Percentiles rank a stretch among this genome's conserved stretches.
Conservation (phyloP, 1,140 invertebrate species). For the Drosophila sp. region DNA sequence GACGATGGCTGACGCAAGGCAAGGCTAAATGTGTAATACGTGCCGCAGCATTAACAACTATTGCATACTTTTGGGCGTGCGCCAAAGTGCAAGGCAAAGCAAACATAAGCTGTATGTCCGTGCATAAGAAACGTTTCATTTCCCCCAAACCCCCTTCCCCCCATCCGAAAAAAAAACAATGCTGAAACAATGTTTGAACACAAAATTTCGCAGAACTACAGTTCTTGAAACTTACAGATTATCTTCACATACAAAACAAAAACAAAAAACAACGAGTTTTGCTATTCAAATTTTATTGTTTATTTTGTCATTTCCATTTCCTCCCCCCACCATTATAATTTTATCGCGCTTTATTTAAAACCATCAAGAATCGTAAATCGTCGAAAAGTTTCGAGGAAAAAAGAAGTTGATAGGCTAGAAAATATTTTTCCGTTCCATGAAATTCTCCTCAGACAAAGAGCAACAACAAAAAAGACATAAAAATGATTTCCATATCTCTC, state of each 20-base stretch:
- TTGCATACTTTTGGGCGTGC: constrained; percentile 8
- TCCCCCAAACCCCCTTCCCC: neutral
- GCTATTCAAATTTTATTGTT: neutral
- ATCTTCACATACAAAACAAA: neutral
- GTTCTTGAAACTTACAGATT: neutral
- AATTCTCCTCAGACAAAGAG: neutral
- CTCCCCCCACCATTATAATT: neutral
- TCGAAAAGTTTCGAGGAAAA: neutral
- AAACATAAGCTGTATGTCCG: neutral
- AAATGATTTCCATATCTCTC: neutral
- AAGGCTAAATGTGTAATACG: constrained; percentile 2
- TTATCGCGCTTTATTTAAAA: too few relatives aligned
- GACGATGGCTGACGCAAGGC: too few relatives aligned
- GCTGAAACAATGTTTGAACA: too few relatives aligned
- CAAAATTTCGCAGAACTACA: constrained; percentile 2
- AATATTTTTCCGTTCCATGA: neutral
- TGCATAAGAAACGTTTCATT: constrained; percentile 7
- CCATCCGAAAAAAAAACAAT: too few relatives aligned
- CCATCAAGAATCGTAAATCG: constrained; percentile 5
- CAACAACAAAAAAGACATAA: neutral
- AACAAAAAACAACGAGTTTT: neutral
- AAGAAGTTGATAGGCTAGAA: neutral
- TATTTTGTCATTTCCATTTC: neutral
- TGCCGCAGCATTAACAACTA: constrained; percentile 4
- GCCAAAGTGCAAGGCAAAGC: constrained; percentile 6